Base-by-base conservation (phyloP, 2,797 vertebrate genomes). In the Sphenopsis melanotis region DNA sequence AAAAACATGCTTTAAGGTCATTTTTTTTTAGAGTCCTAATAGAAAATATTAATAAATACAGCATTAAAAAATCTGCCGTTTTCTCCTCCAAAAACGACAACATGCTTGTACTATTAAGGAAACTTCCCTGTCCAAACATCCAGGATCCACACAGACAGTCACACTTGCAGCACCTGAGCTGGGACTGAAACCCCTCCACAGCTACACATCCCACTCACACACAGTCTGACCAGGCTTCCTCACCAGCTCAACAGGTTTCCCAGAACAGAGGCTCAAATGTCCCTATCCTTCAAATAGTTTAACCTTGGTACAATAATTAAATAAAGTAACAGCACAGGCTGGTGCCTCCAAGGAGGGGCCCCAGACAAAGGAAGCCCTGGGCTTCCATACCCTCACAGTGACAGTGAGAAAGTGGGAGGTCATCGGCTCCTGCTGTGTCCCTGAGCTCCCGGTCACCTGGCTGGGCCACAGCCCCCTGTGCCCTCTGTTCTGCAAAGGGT, bases 381-480 rank as follows among this genome's bases (percentile, higher is more conserved):
- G 11, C 3, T 61, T 49, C 29, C 36, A 15, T 27, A 20, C 34
- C 5, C 27, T 68, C 61, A 23, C 10, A 24, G 19, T 8, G 22
- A n/a, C 5, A 3, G 11, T 10, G 10, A 17, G 15, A 55, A 55
- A 29, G 19, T 24, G 10, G 21, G 9, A 11, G 14, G 10, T 20
- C 42, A 8, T 37, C 0, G 0, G 0, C 3, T 82, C 32, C 27
- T 24, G 11, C 15, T 0, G 0, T 49, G 26, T 24, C 47, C 26
- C 47, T n/a, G 41, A 49, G 9, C 26, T 14, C 12, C 23, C 0
- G 0, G 27, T 29, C 41, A 27, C 19, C 27, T 42, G 36, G 12
- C 49, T 29, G 49, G 15, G 32, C 9, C 30, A 36, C 49, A 42
- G 32, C 11, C 6, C 13, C 23, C n/a, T 32, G 36, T 55, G 55